Evolutionary conservation across 2,113 vertebrate genomes (phyloP), one percentile per base, ranked within the genome.

Genomic region (Nicator chloris): DNA sequence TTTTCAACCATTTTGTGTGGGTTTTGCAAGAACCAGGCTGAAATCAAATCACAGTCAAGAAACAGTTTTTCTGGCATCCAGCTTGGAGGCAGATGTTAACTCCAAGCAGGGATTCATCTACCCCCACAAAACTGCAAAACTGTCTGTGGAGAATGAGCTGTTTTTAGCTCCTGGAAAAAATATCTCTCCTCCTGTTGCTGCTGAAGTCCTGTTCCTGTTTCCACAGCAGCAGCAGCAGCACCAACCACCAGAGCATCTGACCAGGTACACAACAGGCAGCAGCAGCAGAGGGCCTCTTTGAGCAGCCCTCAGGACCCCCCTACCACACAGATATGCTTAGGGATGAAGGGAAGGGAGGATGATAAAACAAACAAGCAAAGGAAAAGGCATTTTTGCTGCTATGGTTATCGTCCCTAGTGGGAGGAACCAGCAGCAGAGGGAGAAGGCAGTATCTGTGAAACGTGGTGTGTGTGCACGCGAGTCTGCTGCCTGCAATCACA

Each of bases 161-260:
- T 0, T 87, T 94, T 94, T 93, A 96, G 84, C 90, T 88, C 50
- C 60, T 83, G 88, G 71, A 93, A 88, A 96, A 96, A 80, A 92
- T 33, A 26, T 69, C 71, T 88, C 63, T 82, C 81, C 86, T 72
- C 64, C 68, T 87, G 89, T 76, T 94, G 93, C 91, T 90, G 72
- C 79, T 57, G 56, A 87, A 82, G 89, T 91, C 90, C 82, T 50
- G 50, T 15, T 90, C 84, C 82, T 87, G 87, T 95, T 95, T 95
- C 90, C 94, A 92, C 87, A 95, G 93, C 79, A 95, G 91, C 72
- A 94, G 91, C 94, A 9, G 0, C 77, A 15, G 42, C 39, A 51
- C n/a, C 2, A 17, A 76, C 66, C 82, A 11, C 13, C 84, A 40
- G 76, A 75, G 86, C 76, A 26, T 57, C 94, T 82, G 84, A 53